Conservation (phyloP, 2,113 vertebrate species). For the Colossoma macropomum region DNA sequence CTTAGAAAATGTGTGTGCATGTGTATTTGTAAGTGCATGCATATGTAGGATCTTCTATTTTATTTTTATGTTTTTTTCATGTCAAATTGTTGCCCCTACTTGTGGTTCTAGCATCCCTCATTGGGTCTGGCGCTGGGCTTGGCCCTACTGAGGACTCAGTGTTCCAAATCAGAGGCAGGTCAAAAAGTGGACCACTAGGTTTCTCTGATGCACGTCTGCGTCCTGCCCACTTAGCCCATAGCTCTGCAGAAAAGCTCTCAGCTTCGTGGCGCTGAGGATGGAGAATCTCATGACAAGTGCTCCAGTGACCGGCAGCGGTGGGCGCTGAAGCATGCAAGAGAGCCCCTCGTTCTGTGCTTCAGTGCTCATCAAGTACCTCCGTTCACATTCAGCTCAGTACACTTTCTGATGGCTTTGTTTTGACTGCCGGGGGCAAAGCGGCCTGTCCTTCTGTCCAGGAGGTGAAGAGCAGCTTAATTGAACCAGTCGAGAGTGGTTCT, state of each 20-base stretch:
- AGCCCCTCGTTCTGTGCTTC: background rate
- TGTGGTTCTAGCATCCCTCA: no score
- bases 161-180: no score
- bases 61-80: no score
- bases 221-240: background rate
- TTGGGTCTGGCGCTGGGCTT: no score
- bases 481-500: constrained; percentile 12
- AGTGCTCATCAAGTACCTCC: constrained; percentile 14
- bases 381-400: background rate
- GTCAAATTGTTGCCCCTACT: no score
- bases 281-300: constrained; percentile 6
- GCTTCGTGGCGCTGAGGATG: constrained; percentile 5
- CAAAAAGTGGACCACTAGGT: constrained; percentile 2
- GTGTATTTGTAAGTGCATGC: no score
- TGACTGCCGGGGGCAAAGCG: background rate
- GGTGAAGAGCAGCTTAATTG: background rate
- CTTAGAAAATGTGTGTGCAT: no score
- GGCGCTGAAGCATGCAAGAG: constrained; percentile 9
- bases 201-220: background rate
- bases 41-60: no score
- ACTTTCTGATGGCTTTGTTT: constrained; percentile 30
- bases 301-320: background rate
- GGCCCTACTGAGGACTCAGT: no score
- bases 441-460: constrained; percentile 1
- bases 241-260: background rate